Evolutionary conservation across 2,888 invertebrate species (phyloP).

Genomic region (Leptarthrus brevirostris): DNA sequence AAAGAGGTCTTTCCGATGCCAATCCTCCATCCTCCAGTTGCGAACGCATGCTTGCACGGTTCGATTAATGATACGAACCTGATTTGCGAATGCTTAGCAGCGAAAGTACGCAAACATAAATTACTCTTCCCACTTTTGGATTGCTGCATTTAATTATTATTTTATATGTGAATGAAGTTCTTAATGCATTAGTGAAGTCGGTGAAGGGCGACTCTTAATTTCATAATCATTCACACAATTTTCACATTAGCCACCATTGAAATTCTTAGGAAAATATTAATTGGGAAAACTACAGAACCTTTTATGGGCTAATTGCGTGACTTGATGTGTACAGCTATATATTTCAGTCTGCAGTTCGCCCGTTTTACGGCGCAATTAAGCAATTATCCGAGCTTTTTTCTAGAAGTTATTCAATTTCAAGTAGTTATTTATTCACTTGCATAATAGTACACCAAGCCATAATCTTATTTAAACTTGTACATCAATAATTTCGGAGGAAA

Average conservation of each 20-base stretch:
- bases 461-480: too few relatives aligned
- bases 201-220: conserved; percentile 18
- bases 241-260: background rate
- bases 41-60: conserved; percentile 16
- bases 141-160: conserved; percentile 30
- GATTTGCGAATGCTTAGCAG: conserved; percentile 16
- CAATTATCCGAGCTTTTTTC: too few relatives aligned
- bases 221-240: background rate
- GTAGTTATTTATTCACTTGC: too few relatives aligned
- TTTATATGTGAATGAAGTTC: conserved; percentile 25
- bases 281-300: conserved; percentile 14
- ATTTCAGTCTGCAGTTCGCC: too few relatives aligned
- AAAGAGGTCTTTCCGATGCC: background rate
- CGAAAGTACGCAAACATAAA: conserved; percentile 1
- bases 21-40: conserved; percentile 15
- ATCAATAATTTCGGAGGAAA: too few relatives aligned
- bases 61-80: conserved; percentile 30
- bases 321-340: too few relatives aligned
- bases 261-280: conserved; percentile 18
- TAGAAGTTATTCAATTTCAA: too few relatives aligned
- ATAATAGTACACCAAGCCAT: too few relatives aligned
- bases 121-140: conserved; percentile 7
- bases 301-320: conserved; percentile 31
- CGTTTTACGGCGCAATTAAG: too few relatives aligned
- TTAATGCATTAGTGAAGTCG: background rate